Conservation (phyloP, 2,113 vertebrate species). For the Triplophysa siluroides region DNA sequence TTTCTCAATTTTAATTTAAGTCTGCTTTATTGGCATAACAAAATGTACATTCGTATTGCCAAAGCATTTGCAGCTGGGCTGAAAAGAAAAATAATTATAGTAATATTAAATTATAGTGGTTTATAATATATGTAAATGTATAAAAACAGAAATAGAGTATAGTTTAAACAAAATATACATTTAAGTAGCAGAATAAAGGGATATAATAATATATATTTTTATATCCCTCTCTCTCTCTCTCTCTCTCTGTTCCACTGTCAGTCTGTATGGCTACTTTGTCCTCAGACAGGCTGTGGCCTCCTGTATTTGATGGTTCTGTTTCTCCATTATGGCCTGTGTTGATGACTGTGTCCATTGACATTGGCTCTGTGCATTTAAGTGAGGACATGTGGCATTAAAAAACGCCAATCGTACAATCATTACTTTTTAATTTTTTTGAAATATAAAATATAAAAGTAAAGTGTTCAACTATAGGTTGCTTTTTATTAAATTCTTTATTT, state of each 20-base stretch:
- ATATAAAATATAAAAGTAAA: too few species aligned
- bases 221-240: constrained; percentile 44
- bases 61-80: too few species aligned
- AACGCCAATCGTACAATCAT: too few species aligned
- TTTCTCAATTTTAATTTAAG: neutral
- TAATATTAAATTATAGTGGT: neutral
- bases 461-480: too few species aligned
- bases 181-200: too few species aligned
- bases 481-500: too few species aligned
- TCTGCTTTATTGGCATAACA: too few species aligned
- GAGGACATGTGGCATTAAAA: constrained; percentile 6
- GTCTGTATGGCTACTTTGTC: constrained; percentile 74
- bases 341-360: constrained; percentile 59
- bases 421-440: too few species aligned
- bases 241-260: constrained; percentile 67
- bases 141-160: too few species aligned
- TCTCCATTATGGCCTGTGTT: constrained; percentile 70
- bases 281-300: constrained; percentile 64
- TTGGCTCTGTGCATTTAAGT: constrained; percentile 65
- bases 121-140: neutral
- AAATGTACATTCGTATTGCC: too few species aligned
- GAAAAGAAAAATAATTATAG: too few species aligned
- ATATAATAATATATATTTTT: constrained; percentile 25
- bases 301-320: constrained; percentile 67
- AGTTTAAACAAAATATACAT: too few species aligned